These are phyloP conservation scores for Pseudolycoriella hygida DNA, from an alignment of 2,888 invertebrate genomes.

Conservation along the genomic window DNA sequence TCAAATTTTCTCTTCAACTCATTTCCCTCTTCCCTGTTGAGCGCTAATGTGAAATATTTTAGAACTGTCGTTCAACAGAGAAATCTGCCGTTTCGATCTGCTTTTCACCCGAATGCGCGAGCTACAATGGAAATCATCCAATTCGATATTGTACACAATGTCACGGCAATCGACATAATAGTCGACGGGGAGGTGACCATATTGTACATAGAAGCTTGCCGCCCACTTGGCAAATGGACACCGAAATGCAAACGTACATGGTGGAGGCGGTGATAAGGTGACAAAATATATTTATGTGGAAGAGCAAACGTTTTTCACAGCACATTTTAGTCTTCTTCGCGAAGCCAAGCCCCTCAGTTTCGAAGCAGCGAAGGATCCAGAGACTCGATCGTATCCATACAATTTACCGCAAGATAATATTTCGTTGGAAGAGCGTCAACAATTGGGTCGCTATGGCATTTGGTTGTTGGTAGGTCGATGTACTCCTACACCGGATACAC, in stretches of 20 bases:
- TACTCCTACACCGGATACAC: constrained; percentile 58
- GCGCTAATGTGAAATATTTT: constrained; percentile 14
- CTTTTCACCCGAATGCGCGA: constrained; percentile 91
- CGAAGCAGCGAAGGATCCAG: constrained; percentile 36
- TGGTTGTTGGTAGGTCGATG: constrained; percentile 93
- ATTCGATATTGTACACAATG: constrained; percentile 85
- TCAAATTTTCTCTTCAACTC: not conserved
- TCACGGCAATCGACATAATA: constrained; percentile 76
- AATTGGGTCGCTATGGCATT: constrained; percentile 87
- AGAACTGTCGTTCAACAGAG: constrained; percentile 84
- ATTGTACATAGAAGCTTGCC: constrained; percentile 76
- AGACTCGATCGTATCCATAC: constrained; percentile 7
- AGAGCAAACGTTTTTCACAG: not conserved
- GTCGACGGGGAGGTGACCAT: constrained; percentile 73
- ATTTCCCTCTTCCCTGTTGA: not conserved
- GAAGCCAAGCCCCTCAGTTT: constrained; percentile 74
- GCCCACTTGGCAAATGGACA: constrained; percentile 75
- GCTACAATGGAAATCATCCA: constrained; percentile 90
- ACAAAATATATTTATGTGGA: not conserved
- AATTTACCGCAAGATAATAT: constrained; percentile 40
- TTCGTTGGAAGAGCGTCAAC: constrained; percentile 70
- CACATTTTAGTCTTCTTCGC: constrained; percentile 55
- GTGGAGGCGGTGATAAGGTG: constrained; percentile 70
- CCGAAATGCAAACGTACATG: constrained; percentile 82
- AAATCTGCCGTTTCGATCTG: constrained; percentile 91